Evolutionary conservation across 2,113 vertebrate genomes (phyloP).

Genomic region (Rhinogobius similis): DNA sequence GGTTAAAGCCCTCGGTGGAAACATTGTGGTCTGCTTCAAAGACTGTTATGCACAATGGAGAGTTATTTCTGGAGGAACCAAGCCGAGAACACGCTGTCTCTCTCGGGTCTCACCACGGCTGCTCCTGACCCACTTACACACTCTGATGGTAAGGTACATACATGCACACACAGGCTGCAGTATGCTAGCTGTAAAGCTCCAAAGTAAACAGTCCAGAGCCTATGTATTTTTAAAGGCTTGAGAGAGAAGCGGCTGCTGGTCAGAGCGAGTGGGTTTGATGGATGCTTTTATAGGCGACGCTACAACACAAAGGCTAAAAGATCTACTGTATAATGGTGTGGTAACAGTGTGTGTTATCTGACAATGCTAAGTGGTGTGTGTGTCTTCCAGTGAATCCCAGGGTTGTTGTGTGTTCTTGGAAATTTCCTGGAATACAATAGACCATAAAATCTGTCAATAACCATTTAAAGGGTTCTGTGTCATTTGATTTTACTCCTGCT

Average conservation of each 20-base stretch:
- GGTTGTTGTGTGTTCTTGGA: no score
- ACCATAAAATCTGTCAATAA: no score
- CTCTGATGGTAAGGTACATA: neutral
- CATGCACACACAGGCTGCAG: neutral
- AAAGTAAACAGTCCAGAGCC: neutral
- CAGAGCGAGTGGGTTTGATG: neutral
- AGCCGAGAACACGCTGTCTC: constrained; percentile 35
- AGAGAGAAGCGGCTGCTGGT: neutral
- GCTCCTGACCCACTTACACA: constrained; percentile 12
- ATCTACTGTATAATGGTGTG: neutral
- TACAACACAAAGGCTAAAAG: neutral
- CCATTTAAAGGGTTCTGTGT: no score
- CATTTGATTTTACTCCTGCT: no score
- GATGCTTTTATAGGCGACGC: neutral
- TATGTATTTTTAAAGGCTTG: neutral
- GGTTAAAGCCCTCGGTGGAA: constrained; percentile 1
- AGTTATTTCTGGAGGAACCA: constrained; percentile 63
- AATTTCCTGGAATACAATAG: no score
- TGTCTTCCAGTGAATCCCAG: no score
- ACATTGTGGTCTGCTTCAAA: constrained; percentile 45
- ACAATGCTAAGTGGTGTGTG: no score
- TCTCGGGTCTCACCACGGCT: constrained; percentile 44
- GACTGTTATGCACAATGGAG: constrained; percentile 59
- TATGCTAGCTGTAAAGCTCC: neutral
- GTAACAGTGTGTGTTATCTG: no score